phyloP scores from a whole-genome alignment of 2,888 invertebrate species.

The Leistus spinibarbis region DNA sequence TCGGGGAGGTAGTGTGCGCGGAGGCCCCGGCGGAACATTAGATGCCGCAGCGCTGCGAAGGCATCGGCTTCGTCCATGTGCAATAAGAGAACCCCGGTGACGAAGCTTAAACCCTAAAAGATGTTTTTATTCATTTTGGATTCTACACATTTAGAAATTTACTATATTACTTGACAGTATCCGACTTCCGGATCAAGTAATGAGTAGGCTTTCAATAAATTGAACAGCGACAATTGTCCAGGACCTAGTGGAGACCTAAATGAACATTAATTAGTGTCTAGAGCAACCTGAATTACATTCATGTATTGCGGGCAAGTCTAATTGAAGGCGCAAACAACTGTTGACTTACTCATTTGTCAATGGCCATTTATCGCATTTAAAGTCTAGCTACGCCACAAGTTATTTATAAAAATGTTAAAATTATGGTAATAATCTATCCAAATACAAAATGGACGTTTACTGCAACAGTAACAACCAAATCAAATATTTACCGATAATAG shows the following conservation, averaged over 20 bases:
- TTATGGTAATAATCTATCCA: neutral
- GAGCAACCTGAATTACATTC: too few relatives aligned
- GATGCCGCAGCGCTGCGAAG: constrained; percentile 82
- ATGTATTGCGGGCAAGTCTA: neutral
- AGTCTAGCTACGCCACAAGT: too few relatives aligned
- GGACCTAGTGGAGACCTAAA: constrained; percentile 84
- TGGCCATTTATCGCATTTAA: too few relatives aligned
- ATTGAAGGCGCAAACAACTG: too few relatives aligned
- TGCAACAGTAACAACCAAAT: neutral
- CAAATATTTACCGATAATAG: constrained; percentile 65
- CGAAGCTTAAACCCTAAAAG: constrained; percentile 86
- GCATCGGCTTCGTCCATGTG: constrained; percentile 94
- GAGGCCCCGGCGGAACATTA: constrained; percentile 90
- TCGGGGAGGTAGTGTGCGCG: constrained; percentile 91
- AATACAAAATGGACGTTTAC: neutral
- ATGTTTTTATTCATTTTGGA: neutral
- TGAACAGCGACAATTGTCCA: constrained; percentile 92
- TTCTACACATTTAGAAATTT: neutral
- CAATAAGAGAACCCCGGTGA: constrained; percentile 89
- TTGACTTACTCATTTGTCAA: too few relatives aligned
- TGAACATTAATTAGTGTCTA: neutral
- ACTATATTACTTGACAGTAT: constrained; percentile 70
- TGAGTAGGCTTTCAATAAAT: constrained; percentile 94
- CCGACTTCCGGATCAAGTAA: constrained; percentile 92
- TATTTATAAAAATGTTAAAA: too few relatives aligned